Conservation (phyloP, 2,888 invertebrate species). For the Sepiola atlantica region DNA sequence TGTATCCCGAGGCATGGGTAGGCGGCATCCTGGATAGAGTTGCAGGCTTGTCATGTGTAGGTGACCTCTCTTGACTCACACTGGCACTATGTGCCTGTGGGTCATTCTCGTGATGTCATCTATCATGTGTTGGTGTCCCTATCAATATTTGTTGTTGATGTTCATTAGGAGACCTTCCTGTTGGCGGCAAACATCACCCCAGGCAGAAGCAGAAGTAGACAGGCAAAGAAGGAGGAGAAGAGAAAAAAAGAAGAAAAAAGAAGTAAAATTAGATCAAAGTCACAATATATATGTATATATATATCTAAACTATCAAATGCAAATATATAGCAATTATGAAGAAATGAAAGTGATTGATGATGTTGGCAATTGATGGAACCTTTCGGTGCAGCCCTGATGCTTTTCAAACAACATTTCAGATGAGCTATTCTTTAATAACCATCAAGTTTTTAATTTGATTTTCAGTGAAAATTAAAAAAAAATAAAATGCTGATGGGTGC, state of each 20-base stretch:
- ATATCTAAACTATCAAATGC: not conserved
- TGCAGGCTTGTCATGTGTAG: conserved; percentile 36
- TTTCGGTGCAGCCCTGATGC: no score
- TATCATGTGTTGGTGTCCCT: conserved; percentile 42
- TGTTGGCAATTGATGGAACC: no score
- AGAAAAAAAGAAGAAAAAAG: not conserved
- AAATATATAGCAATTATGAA: not conserved
- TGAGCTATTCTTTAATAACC: no score
- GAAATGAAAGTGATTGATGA: not conserved
- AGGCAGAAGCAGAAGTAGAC: not conserved
- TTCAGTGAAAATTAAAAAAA: no score
- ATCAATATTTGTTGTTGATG: conserved; percentile 48
- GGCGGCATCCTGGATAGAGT: not conserved
- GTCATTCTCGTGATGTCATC: conserved; percentile 33
- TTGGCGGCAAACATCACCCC: not conserved
- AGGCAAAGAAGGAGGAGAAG: not conserved
- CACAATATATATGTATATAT: not conserved
- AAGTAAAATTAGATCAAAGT: not conserved
- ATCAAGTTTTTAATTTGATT: no score
- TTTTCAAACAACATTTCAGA: no score
- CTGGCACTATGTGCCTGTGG: not conserved
- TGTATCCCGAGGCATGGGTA: conserved; percentile 4
- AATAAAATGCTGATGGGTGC: no score
- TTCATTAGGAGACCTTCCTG: conserved; percentile 48
- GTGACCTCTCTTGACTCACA: conserved; percentile 34